phyloP scores from a whole-genome alignment of 2,888 invertebrate genomes.

The Euplexia lucipara region DNA sequence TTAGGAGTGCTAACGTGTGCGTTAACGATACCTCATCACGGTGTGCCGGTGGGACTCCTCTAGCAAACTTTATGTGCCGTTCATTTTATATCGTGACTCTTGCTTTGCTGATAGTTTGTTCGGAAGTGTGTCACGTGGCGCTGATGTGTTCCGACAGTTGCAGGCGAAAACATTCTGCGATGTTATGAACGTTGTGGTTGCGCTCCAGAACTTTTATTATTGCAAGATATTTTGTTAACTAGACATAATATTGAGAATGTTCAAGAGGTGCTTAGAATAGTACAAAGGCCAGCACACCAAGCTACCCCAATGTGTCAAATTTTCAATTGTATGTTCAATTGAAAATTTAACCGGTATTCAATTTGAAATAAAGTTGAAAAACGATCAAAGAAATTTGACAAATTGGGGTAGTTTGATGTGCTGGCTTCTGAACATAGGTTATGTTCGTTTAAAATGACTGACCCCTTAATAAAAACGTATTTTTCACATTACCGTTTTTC shows the following conservation, averaged over 20 bases:
- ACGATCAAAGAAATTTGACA: too few species aligned
- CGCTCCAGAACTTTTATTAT: background rate
- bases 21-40: conserved; percentile 21
- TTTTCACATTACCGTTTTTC: background rate
- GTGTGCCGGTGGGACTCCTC: conserved; percentile 13
- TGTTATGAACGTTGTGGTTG: background rate
- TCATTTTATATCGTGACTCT: conserved; percentile 30
- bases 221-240: background rate
- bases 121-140: conserved; percentile 21
- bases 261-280: too few species aligned
- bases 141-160: conserved; percentile 3
- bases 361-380: too few species aligned
- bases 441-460: too few species aligned
- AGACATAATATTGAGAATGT: too few species aligned
- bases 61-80: conserved; percentile 23
- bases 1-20: conserved; percentile 23
- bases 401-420: too few species aligned
- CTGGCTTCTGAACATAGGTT: too few species aligned
- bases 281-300: too few species aligned
- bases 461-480: too few species aligned
- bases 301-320: too few species aligned
- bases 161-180: conserved; percentile 14
- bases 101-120: conserved; percentile 13
- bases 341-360: too few species aligned
- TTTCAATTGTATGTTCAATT: too few species aligned